Evolutionary conservation across 2,888 invertebrate genomes (phyloP), one percentile per base, ranked within the genome.

Genomic region (Parapristionchus giblindavisi): DNA sequence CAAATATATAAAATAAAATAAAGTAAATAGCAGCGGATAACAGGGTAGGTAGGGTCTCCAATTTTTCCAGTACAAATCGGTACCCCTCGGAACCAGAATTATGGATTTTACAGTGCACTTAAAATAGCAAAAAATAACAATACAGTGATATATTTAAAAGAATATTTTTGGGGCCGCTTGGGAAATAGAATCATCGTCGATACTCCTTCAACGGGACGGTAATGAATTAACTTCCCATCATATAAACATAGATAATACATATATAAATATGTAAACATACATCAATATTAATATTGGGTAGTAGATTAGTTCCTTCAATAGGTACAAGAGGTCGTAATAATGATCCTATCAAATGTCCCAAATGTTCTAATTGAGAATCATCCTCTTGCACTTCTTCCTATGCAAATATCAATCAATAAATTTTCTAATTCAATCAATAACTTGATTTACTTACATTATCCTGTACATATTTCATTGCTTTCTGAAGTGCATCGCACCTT

Each of bases 311-410:
- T 14, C 36, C 38, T 1, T 72, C 60, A 1, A 48, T 36, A 11
- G 72, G 24, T 2, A 60, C 48, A 24, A 72, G 60, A 17, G 72
- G 72, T 51, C 48, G 8, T 6, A 72, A n/a, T 24, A 58, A 48
- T 34, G 32, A 43, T 24, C 58, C 60, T 29, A 72, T 8, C 21
- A 60, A n/a, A 48, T 60, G 58, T 4, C 72, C 72, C 58, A 60
- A 14, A 8, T 8, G 11, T 24, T 72, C 72, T 43, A 72, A 34
- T 34, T 58, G 60, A 29, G 27, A 6, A 2, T 72, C 72, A 43
- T 72, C 72, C 3, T 72, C 72, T n/a, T 72, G 72, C 1, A 60
- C 5, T 29, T 72, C 72, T 24, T 72, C 72, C 72, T 72, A 14
- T 1, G 5, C 21, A 58, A 27, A n/a, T 32, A n/a, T 52, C 8